phyloP scores from a whole-genome alignment of 2,888 invertebrate genomes.

The Sinelater perroti region DNA sequence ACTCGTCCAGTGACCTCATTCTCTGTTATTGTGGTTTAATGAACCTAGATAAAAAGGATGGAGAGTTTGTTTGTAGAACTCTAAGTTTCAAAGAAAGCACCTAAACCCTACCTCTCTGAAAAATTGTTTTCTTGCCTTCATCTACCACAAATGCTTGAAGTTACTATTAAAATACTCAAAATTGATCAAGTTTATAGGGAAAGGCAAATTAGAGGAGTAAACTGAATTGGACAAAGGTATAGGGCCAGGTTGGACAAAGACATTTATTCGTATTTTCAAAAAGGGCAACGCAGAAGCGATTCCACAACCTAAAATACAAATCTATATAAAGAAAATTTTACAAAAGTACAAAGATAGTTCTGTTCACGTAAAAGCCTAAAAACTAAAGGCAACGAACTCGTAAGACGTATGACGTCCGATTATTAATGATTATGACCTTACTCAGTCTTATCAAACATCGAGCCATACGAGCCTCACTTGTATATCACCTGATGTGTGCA shows the following conservation, averaged over 20 bases:
- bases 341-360: conserved; percentile 73
- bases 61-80: conserved; percentile 76
- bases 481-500: conserved; percentile 77
- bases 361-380: conserved; percentile 60
- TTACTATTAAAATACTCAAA: conserved; percentile 61
- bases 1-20: conserved; percentile 11
- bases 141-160: conserved; percentile 74
- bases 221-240: conserved; percentile 66
- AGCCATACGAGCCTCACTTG: conserved; percentile 72
- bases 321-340: conserved; percentile 75
- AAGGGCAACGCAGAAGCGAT: conserved; percentile 78
- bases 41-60: conserved; percentile 59
- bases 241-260: conserved; percentile 66
- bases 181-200: conserved; percentile 59
- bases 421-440: conserved; percentile 66
- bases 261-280: conserved; percentile 69
- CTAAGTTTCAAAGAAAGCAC: conserved; percentile 75
- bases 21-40: conserved; percentile 6
- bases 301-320: conserved; percentile 71
- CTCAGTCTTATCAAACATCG: conserved; percentile 63
- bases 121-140: conserved; percentile 70
- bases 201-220: conserved; percentile 60
- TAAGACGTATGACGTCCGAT: conserved; percentile 78
- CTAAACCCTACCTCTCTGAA: conserved; percentile 66
- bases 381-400: conserved; percentile 74